phyloP scores from a whole-genome alignment of 2,888 invertebrate genomes.

The Agrotis puta region DNA sequence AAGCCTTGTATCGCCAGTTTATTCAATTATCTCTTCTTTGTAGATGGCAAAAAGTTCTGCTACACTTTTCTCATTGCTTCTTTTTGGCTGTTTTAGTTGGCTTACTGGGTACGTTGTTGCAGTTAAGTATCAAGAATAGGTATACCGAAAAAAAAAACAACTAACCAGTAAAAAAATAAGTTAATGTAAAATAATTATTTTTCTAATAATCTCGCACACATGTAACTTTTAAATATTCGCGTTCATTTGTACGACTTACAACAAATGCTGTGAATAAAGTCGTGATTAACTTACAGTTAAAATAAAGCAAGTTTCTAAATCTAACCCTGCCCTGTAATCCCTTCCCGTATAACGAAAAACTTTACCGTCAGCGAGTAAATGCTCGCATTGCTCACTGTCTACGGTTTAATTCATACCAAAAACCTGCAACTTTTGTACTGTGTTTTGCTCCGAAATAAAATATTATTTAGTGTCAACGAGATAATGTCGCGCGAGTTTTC shows the following conservation, averaged over 20 bases:
- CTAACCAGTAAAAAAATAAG: background rate
- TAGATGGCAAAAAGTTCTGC: background rate
- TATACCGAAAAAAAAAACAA: no score
- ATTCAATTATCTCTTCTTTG: background rate
- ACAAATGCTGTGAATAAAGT: background rate
- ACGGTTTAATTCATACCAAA: slow-evolving; percentile 14
- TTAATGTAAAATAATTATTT: background rate
- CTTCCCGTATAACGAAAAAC: slow-evolving; percentile 1
- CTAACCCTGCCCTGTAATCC: slow-evolving; percentile 18
- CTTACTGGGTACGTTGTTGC: background rate
- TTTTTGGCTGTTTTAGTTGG: background rate
- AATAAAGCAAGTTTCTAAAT: slow-evolving; percentile 2
- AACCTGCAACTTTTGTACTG: slow-evolving; percentile 15
- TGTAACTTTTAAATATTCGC: background rate
- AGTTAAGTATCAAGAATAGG: background rate
- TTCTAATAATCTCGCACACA: no score
- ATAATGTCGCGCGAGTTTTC: slow-evolving; percentile 25
- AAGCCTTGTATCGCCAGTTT: background rate
- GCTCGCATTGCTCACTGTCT: slow-evolving; percentile 2
- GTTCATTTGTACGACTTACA: background rate
- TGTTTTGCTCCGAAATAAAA: slow-evolving; percentile 15
- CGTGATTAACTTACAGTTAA: background rate
- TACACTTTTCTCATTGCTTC: background rate
- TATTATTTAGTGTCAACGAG: slow-evolving; percentile 18
- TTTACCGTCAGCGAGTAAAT: slow-evolving; percentile 7